Conservation (phyloP, 1,140 invertebrate genomes). For the Ylistrum balloti region DNA sequence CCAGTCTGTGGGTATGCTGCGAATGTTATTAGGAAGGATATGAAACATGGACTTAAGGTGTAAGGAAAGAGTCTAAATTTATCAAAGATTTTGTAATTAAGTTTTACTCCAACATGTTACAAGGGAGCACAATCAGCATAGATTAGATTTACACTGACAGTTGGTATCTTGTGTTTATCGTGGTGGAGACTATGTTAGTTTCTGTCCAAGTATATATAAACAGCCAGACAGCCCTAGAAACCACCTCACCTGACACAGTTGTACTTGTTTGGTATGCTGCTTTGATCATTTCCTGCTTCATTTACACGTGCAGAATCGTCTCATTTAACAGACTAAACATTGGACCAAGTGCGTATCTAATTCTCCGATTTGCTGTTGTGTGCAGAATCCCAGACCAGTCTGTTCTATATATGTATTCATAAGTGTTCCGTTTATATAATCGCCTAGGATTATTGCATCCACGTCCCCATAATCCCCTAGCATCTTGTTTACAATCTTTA, state of each 20-base stretch:
- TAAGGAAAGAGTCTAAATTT: too few species aligned
- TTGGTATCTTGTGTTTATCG: not conserved
- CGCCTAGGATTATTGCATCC: too few species aligned
- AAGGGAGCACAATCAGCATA: not conserved
- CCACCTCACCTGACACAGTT: not conserved
- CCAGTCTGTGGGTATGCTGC: too few species aligned
- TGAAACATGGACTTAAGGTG: too few species aligned
- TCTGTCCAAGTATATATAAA: not conserved
- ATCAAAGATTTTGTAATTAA: too few species aligned
- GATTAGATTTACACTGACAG: not conserved
- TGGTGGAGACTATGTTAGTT: not conserved
- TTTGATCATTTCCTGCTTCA: slow-evolving; percentile 42
- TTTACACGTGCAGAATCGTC: not conserved
- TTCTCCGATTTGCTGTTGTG: not conserved
- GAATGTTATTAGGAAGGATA: too few species aligned
- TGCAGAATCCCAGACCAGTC: not conserved
- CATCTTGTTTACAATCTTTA: not conserved
- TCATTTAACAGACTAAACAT: not conserved
- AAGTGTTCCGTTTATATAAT: too few species aligned
- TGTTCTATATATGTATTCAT: not conserved
- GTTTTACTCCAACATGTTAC: too few species aligned
- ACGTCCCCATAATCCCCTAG: not conserved
- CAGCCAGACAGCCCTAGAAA: not conserved
- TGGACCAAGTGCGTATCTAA: not conserved
- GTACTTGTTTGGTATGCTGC: not conserved